These are phyloP conservation scores for Cinara cedri DNA, from an alignment of 2,888 invertebrate genomes.

Conservation along the genomic window DNA sequence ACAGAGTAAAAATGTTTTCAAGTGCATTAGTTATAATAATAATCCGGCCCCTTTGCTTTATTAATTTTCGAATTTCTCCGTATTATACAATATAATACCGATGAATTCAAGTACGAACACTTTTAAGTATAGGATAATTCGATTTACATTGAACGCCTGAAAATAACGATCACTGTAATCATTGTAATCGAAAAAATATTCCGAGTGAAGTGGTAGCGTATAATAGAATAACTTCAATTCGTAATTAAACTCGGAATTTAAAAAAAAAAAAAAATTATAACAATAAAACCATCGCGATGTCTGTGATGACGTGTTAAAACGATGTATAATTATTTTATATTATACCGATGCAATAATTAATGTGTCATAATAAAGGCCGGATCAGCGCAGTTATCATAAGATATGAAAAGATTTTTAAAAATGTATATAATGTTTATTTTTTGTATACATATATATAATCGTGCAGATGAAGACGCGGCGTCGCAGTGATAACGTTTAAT, in stretches of 20 bases:
- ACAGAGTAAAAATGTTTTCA: not conserved
- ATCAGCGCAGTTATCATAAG: not conserved
- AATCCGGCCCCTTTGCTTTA: not conserved
- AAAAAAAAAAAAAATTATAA: not conserved
- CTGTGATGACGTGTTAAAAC: not conserved
- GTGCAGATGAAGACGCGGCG: not conserved
- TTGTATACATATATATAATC: not conserved
- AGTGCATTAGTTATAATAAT: slow-evolving; percentile 19
- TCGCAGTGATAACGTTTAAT: too few species aligned
- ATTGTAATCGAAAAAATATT: too few species aligned
- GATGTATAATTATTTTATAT: slow-evolving; percentile 10
- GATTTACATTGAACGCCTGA: too few species aligned
- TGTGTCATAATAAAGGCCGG: not conserved
- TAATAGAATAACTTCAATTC: too few species aligned
- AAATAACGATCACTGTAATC: too few species aligned
- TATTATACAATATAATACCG: not conserved
- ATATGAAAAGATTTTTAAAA: not conserved
- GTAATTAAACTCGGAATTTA: too few species aligned
- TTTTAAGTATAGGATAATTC: too few species aligned
- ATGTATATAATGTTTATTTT: not conserved
- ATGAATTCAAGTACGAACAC: not conserved
- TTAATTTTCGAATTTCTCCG: not conserved
- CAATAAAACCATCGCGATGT: not conserved
- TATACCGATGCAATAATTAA: not conserved
- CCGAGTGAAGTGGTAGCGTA: too few species aligned